Evolutionary conservation across 64 coral and sea anemone genomes (phyloP).

Genomic region (Actinia tenebrosa): DNA sequence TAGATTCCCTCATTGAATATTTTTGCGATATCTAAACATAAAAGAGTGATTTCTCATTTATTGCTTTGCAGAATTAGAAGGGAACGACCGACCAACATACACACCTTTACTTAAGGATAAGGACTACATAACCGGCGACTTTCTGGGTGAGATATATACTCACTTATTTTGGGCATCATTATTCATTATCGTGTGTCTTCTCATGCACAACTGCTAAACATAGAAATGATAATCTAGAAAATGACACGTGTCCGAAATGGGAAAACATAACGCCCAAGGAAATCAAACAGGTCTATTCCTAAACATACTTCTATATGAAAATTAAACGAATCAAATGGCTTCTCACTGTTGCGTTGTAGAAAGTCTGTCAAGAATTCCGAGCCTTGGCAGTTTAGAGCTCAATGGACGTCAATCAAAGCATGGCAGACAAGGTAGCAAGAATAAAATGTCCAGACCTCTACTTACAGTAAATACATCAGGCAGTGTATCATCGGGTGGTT

Average conservation of each 20-base stretch:
- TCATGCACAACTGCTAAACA: too few species aligned
- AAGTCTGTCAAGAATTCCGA: slow-evolving; percentile 24
- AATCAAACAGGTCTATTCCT: too few species aligned
- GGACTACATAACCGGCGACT: slow-evolving; percentile 52
- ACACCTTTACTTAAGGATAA: slow-evolving; percentile 68
- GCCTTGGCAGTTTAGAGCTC: background rate
- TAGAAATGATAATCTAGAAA: too few species aligned
- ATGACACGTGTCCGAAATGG: too few species aligned
- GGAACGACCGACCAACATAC: slow-evolving; percentile 57
- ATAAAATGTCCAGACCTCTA: background rate
- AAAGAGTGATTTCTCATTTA: background rate
- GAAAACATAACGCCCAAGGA: too few species aligned
- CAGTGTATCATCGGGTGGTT: background rate
- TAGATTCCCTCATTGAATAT: background rate
- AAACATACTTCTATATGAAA: too few species aligned
- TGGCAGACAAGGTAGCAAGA: background rate
- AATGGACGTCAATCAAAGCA: slow-evolving; percentile 19
- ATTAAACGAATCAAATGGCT: too few species aligned
- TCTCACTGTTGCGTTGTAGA: background rate
- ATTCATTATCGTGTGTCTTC: too few species aligned
- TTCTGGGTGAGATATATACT: slow-evolving; percentile 40
- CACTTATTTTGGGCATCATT: too few species aligned
- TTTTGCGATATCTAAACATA: too few species aligned
- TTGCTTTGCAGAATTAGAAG: slow-evolving; percentile 40
- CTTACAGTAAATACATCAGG: background rate